Base-by-base conservation (phyloP, 2,113 vertebrate genomes). In the Morone chrysops region DNA sequence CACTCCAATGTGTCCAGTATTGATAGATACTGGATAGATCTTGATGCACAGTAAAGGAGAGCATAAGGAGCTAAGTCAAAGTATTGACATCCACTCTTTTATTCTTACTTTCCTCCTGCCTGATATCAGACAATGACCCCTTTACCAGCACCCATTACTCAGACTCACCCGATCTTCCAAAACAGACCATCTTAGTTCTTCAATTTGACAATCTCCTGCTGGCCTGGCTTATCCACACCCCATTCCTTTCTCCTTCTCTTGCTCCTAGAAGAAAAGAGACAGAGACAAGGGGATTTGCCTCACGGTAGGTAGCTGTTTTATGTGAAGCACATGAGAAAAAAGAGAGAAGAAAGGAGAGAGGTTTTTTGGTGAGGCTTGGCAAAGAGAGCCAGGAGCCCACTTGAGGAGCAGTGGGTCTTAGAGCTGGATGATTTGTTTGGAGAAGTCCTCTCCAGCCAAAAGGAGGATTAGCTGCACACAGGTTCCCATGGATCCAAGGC, bases 371-470 rank as follows among this genome's bases (percentile, higher is more conserved):
- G 84, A 77, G 77, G 84, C 86, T 89, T 86, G 90, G 90, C 84
- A 86, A 85, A 82, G 85, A 87, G 89, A 92, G 86, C 82, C 86
- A 90, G 90, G 81, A 93, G 89, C 91, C 93, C 93, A 91, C 91
- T 93, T 75, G 87, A 94, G 82, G 88, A 94, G 87, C 90, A 85
- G 76, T 45, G 83, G 89, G 88, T 89, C 87, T 93, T 92, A 92
- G 89, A 91, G 89, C 87, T 81, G 85, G 82, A 90, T 89, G 93
- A 90, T 93, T 95, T 95, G 93, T 94, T 94, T 94, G 89, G 92
- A 92, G 92, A 92, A 93, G 87, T 89, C 90, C 82, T 86, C 86
- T 90, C 62, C 54, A 87, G 89, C 92, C 92, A 94, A 93, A 92
- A 90, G 85, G 78, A 73, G 93, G 93, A 94, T 94, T 94, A 94